Conservation (phyloP, 2,797 vertebrate species). For the Tinamus major region DNA sequence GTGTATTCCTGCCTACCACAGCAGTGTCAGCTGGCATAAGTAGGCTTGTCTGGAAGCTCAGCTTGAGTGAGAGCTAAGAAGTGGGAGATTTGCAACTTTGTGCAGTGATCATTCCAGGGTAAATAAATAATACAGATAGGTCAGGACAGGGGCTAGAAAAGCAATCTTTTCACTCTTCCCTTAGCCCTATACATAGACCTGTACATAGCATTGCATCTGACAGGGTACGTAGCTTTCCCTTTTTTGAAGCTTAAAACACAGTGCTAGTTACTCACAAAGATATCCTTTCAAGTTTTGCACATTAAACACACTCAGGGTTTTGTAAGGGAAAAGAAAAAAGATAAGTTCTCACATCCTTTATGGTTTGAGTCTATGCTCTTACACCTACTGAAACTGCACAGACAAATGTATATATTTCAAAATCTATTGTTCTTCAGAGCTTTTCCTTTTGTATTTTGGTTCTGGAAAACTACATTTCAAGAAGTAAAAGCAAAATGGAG, state of each 20-base stretch:
- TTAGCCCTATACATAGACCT: neutral
- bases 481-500: neutral
- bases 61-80: neutral
- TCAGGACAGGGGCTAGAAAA: constrained; percentile 31
- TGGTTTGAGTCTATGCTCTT: neutral
- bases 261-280: neutral
- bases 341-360: neutral
- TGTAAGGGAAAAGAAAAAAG: neutral
- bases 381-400: neutral
- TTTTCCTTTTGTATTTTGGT: neutral
- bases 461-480: neutral
- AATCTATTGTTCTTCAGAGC: neutral
- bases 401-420: neutral
- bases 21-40: neutral
- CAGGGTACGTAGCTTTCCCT: neutral
- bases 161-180: constrained; percentile 1
- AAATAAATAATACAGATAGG: constrained; percentile 38
- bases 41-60: neutral
- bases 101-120: constrained; percentile 1
- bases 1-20: neutral
- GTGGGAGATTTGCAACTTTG: neutral
- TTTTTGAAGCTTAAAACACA: neutral
- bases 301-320: neutral
- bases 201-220: neutral
- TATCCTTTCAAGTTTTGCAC: neutral